A percentile compares a stretch with the other conserved stretches of the same genome.
Conservation (phyloP, 2,113 vertebrate genomes). For the Baryphthengus martii region DNA sequence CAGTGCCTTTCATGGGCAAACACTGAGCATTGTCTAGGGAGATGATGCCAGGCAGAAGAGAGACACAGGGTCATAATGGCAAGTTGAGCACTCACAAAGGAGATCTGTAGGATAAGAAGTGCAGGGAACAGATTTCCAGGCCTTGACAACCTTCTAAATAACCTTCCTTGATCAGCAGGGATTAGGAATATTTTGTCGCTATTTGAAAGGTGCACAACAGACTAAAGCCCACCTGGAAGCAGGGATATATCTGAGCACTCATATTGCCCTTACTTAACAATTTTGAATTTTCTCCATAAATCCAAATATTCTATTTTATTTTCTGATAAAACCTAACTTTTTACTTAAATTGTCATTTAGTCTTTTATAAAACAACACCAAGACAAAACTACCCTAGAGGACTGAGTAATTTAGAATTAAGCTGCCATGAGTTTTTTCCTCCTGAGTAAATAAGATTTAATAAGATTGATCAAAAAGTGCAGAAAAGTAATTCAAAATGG, state of each 20-base stretch:
- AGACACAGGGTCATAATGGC: neutral
- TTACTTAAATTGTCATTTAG: neutral
- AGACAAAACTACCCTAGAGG: neutral
- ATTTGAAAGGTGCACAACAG: neutral
- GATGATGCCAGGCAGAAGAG: neutral
- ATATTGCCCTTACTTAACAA: no score
- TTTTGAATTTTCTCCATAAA: neutral
- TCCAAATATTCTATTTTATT: neutral
- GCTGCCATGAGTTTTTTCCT: neutral
- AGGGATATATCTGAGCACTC: neutral
- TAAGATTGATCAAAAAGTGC: neutral
- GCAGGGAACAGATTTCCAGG: neutral
- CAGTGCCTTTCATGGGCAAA: neutral
- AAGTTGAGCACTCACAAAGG: neutral
- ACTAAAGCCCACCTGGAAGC: neutral
- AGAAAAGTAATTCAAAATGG: neutral
- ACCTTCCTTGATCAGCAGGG: neutral
- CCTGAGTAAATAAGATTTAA: neutral
- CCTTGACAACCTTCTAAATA: neutral
- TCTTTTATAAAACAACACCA: neutral
- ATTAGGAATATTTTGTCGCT: neutral
- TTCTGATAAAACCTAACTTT: neutral
- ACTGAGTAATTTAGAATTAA: neutral
- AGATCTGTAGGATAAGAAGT: neutral
- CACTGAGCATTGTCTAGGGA: neutral